Base-by-base conservation (phyloP, 2,797 vertebrate genomes). In the Caiman crocodilus region DNA sequence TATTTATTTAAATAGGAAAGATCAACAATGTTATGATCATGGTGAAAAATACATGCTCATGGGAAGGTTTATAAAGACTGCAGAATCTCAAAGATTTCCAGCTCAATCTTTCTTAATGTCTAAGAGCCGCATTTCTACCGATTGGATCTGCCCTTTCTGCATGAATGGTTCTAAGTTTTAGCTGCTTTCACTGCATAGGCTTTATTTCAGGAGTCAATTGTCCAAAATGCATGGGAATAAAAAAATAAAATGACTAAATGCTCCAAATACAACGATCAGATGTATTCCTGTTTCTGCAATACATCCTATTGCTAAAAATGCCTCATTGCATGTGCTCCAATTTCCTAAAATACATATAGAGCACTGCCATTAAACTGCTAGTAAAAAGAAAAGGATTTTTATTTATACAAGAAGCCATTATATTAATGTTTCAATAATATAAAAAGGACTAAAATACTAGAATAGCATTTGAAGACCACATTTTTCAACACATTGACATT, bases 271-370 rank as follows among this genome's bases (percentile, higher is more conserved):
- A 50, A 10, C 11, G 42, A 50, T 75, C 88, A 63, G 2, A 14
- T 0, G 1, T 56, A 25, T 23, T 32, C 71, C 69, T 84, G 57
- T 0, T 74, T 65, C 26, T 86, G 65, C 50, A 23, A 25, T 0
- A 0, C 14, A 63, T 18, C 5, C 6, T 14, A 26, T 60, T 55
- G 14, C 16, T 28, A 84, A 25, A 17, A 10, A 12, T 2, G 17
- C 18, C 23, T 25, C 23, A 69, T 12, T 64, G 32, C 16, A 3
- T 26, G 76, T 4, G 2, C 4, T 16, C 56, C 59, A 56, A 69
- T 56, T 81, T 16, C 64, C n/a, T 6, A 11, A 8, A 16, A 59
- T 82, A 30, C 79, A 15, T 6, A 1, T 0, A 2, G 7, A 71
- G 28, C 4, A 4, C 3, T 71, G 63, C 18, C 67, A 55, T 50